Base-by-base conservation (phyloP, 2,888 invertebrate species). In the Perithous albicinctus region DNA sequence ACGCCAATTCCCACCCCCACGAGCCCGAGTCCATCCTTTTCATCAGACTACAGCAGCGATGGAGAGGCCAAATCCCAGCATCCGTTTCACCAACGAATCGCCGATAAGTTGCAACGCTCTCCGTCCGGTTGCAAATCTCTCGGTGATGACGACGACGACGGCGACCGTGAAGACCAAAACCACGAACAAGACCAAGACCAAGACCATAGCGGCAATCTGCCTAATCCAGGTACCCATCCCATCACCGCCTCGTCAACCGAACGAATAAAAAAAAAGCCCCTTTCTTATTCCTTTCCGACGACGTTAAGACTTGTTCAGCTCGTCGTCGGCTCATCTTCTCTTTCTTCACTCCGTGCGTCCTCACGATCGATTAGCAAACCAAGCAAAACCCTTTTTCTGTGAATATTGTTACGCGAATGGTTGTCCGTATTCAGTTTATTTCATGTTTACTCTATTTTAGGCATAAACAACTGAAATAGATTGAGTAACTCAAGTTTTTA, bases 141-240 rank as follows among this genome's bases (percentile, higher is more conserved):
- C 86, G 85, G 67, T 84, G 85, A 81, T 56, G 77, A 85, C 84
- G 85, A 72, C 80, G 79, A 54, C 80, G 78, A 84, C 80, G 82
- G 63, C 74, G 86, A 88, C 84, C 85, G 85, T 84, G 86, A 76
- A 85, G 88, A 89, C 83, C 84, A 86, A 84, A 79, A 81, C 59
- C 78, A 82, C 81, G 88, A 89, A 84, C 88, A 88, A 87, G 89
- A 91, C 80, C 88, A 87, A 88, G 90, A 90, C 87, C 89, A 90
- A 91, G 90, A 91, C 86, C 86, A 88, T 88, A 87, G 88, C 87
- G 89, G 92, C 90, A 89, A 87, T 85, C 89, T 92, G 90, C 90
- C 91, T 85, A 92, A 90, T 92, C 92, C 92, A 92, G 92, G 92
- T 92, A 92, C 89, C 91, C 91, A 87, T 90, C 85, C 88, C 86